Evolutionary conservation across 1,140 invertebrate genomes (phyloP).

Genomic region (Philotrypesis tridentata): DNA sequence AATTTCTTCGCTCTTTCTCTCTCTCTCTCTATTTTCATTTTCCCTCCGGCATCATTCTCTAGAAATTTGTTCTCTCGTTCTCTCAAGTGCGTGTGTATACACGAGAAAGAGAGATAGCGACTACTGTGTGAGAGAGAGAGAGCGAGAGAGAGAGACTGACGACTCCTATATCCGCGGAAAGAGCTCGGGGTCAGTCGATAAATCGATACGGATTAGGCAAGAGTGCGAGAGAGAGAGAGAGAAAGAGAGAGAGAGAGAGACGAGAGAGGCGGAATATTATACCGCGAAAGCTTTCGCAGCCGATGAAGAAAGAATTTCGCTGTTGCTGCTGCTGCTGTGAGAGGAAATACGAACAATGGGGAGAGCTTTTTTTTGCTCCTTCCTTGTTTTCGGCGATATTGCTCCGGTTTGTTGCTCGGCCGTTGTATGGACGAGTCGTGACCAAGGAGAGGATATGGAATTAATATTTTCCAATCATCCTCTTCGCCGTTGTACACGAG

Average conservation of each 20-base stretch:
- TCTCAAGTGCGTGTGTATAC: background rate
- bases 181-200: slow-evolving; percentile 39
- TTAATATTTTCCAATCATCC: background rate
- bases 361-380: background rate
- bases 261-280: slow-evolving; percentile 31
- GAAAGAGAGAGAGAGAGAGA: no score
- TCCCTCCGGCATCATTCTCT: background rate
- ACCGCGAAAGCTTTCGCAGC: slow-evolving; percentile 1
- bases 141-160: slow-evolving; percentile 14
- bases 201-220: slow-evolving; percentile 49
- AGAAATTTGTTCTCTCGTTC: background rate
- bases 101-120: background rate
- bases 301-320: slow-evolving; percentile 29
- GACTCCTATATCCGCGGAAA: background rate
- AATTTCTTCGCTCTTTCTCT: background rate
- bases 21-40: background rate
- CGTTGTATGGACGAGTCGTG: background rate
- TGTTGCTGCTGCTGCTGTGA: background rate
- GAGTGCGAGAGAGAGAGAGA: background rate
- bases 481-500: background rate
- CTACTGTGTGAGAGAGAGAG: background rate
- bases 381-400: background rate
- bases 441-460: background rate
- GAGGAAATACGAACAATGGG: slow-evolving; percentile 23
- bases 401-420: background rate